phyloP scores from a whole-genome alignment of 2,888 invertebrate species.

The Hermodice carunculata region DNA sequence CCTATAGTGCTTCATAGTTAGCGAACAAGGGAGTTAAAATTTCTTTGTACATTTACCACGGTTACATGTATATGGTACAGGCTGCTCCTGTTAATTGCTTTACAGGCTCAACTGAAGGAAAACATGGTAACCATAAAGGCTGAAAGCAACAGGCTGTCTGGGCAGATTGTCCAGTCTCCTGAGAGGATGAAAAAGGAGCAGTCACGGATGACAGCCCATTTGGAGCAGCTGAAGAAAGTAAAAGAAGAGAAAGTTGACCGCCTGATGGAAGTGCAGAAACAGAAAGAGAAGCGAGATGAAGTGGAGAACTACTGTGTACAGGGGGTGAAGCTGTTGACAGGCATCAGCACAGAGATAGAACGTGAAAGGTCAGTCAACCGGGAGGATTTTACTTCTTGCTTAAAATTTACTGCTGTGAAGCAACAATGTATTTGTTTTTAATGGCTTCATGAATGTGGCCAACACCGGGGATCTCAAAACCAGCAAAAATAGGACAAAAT shows the following conservation, averaged over 20 bases:
- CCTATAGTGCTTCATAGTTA: too few species aligned
- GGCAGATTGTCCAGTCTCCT: constrained; percentile 60
- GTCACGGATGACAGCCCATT: constrained; percentile 45
- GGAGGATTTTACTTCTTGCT: too few species aligned
- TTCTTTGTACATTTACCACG: too few species aligned
- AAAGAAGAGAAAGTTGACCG: constrained; percentile 43
- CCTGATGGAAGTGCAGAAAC: constrained; percentile 38
- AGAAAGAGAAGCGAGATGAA: constrained; percentile 36
- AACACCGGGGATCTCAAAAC: too few species aligned
- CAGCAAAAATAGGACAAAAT: too few species aligned
- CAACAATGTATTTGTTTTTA: too few species aligned
- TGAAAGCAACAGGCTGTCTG: constrained; percentile 49
- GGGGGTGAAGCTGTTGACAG: constrained; percentile 44
- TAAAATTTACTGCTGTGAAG: too few species aligned
- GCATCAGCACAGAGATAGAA: constrained; percentile 44
- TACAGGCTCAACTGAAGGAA: constrained; percentile 50
- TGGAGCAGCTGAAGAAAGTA: constrained; percentile 38
- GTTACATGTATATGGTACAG: too few species aligned
- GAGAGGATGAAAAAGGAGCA: constrained; percentile 53
- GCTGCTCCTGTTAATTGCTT: too few species aligned
- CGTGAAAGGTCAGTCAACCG: constrained; percentile 40
- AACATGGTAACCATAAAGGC: constrained; percentile 43
- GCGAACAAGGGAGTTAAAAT: too few species aligned
- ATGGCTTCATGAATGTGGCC: too few species aligned
- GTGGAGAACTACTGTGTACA: constrained; percentile 40